Percentiles rank a stretch among this genome's conserved stretches.
These are phyloP conservation scores for Cotesia vestalis DNA, from an alignment of 1,140 invertebrate species.

Conservation along the genomic window DNA sequence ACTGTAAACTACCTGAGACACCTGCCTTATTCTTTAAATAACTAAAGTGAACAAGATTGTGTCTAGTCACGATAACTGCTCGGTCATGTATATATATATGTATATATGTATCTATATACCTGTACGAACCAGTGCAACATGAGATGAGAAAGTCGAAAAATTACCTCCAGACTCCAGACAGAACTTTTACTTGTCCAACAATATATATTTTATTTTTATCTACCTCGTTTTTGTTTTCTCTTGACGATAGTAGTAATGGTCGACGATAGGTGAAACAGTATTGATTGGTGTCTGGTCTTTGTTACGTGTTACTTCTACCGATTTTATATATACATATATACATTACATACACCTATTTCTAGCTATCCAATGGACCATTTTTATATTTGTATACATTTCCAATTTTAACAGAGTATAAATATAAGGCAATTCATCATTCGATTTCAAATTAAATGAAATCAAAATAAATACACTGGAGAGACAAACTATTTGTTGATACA, in stretches of 20 bases:
- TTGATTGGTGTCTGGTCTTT: slow-evolving; percentile 34
- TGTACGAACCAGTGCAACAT: too few species aligned
- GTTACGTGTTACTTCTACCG: slow-evolving; percentile 32
- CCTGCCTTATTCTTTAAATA: too few species aligned
- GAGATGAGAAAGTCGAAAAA: too few species aligned
- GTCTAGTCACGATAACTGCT: too few species aligned
- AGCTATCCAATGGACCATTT: not conserved
- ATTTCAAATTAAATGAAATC: not conserved
- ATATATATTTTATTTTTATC: slow-evolving; percentile 21
- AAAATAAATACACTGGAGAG: too few species aligned
- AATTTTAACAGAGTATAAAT: not conserved
- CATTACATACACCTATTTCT: not conserved
- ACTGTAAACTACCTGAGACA: too few species aligned
- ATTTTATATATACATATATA: slow-evolving; percentile 24
- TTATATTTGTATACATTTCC: not conserved
- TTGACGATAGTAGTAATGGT: slow-evolving; percentile 24
- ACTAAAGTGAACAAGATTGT: too few species aligned
- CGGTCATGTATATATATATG: too few species aligned
- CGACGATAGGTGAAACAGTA: slow-evolving; percentile 29
- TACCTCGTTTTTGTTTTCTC: slow-evolving; percentile 16
- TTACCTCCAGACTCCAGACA: too few species aligned
- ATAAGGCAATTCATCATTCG: not conserved
- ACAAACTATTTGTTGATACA: too few species aligned
- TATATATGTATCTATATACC: too few species aligned
- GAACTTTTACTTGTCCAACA: too few species aligned